Evolutionary conservation across 2,113 vertebrate species (phyloP), one percentile per base, ranked within the genome.

Genomic region (Saccopteryx bilineata): DNA sequence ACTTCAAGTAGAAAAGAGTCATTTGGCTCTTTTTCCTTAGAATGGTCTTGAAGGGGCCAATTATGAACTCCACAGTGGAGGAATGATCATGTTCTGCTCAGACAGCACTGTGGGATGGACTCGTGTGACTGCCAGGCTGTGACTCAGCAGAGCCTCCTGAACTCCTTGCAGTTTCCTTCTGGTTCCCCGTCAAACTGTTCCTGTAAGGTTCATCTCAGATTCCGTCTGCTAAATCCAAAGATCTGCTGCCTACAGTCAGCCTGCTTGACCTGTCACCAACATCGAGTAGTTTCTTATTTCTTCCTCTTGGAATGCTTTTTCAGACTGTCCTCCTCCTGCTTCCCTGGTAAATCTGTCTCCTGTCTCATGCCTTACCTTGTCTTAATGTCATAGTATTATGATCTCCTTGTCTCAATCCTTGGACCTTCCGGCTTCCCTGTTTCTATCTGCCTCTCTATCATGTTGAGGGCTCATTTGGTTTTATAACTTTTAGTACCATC

Each of bases 1-100:
- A 83, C 24, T 95, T 93, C 66, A 87, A 92, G 75, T 60, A 63
- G 61, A 96, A 84, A 92, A 85, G 54, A 94, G 10, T 19, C 72
- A 66, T 28, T 92, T 81, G 92, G 48, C 48, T 65, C 69, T 39
- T 65, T 82, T 88, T 94, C 28, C 6, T 81, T 93, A 85, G 50
- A 94, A 81, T 39, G 76, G 85, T 72, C 68, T 94, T 94, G 88
- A 95, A 93, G 23, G 83, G 33, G 52, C 7, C 83, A 71, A 93
- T 46, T 46, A 65, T 65, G 52, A 95, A 92, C 46, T 74, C 23
- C 33, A 5, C 21, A 71, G 75, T 33, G 90, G 79, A 88, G 84
- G 87, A 91, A 48, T 50, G 76, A 54, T 26, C 68, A 74, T 28
- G 23, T 71, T 72, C 48, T 46, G 8, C 56, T 82, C 76, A 93